phyloP scores from a whole-genome alignment of 2,888 invertebrate species.

The Hylaea fasciaria region DNA sequence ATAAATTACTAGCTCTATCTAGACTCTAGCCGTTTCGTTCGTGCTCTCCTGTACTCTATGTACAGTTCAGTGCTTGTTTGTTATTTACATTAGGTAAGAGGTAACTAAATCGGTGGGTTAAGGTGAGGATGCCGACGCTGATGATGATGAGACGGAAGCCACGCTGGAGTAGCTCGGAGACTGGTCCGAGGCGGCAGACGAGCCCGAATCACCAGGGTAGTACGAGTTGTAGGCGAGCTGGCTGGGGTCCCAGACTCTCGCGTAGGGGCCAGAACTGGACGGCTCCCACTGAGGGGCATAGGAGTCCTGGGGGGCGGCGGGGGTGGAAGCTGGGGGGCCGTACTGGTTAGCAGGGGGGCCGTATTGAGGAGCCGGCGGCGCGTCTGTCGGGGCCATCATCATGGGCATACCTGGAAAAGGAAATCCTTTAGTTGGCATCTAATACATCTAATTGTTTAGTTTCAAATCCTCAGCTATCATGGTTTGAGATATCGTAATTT shows the following conservation, averaged over 20 bases:
- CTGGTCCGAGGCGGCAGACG: constrained; percentile 84
- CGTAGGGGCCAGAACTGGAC: constrained; percentile 89
- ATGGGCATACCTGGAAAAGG: constrained; percentile 87
- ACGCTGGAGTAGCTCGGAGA: constrained; percentile 80
- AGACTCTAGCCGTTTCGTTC: constrained; percentile 74
- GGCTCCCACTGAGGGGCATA: constrained; percentile 90
- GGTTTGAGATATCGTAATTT: no score
- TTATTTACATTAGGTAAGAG: constrained; percentile 59
- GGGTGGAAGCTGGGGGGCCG: constrained; percentile 78
- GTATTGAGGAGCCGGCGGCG: constrained; percentile 87
- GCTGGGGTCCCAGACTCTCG: constrained; percentile 90
- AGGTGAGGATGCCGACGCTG: constrained; percentile 63
- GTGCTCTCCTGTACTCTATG: constrained; percentile 55
- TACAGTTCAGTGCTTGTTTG: constrained; percentile 57
- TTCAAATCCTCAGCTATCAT: no score
- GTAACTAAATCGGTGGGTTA: constrained; percentile 61
- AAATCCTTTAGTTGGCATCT: constrained; percentile 1
- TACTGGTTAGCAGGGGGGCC: constrained; percentile 88
- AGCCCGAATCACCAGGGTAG: constrained; percentile 87
- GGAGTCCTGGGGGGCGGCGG: constrained; percentile 87
- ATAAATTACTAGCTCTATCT: constrained; percentile 74
- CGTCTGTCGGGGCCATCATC: constrained; percentile 87
- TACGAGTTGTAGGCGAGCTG: constrained; percentile 89
- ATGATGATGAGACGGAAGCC: constrained; percentile 75
- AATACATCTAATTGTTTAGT: no score